Conservation (phyloP, 2,888 invertebrate genomes). For the Syritta pipiens region DNA sequence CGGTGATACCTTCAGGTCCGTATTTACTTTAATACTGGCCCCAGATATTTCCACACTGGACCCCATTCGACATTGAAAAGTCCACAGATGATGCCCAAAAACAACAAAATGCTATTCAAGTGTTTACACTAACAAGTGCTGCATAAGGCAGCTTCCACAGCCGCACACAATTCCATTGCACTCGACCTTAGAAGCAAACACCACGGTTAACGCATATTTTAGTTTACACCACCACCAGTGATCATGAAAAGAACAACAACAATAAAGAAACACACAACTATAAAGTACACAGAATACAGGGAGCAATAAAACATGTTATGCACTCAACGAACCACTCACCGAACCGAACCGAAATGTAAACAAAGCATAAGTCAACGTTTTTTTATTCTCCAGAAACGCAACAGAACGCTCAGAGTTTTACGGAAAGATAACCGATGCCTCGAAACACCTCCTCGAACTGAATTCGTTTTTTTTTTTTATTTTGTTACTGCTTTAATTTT, state of each 20-base stretch:
- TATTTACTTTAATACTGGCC: not conserved
- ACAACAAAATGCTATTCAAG: slow-evolving; percentile 23
- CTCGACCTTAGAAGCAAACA: slow-evolving; percentile 48
- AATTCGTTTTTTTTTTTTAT: slow-evolving; percentile 8
- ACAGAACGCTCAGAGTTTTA: slow-evolving; percentile 29
- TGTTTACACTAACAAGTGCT: slow-evolving; percentile 61
- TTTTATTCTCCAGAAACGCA: slow-evolving; percentile 31
- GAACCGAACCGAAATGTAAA: slow-evolving; percentile 61
- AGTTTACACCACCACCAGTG: slow-evolving; percentile 25
- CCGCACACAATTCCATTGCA: slow-evolving; percentile 30
- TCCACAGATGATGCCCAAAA: slow-evolving; percentile 17
- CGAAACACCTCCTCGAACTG: not conserved
- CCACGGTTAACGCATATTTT: slow-evolving; percentile 14
- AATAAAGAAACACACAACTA: slow-evolving; percentile 9
- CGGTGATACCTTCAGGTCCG: not conserved
- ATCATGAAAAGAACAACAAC: slow-evolving; percentile 27
- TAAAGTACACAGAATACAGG: slow-evolving; percentile 18
- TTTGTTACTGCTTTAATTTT: not conserved
- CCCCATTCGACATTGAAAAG: slow-evolving; percentile 7
- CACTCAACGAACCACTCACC: slow-evolving; percentile 61
- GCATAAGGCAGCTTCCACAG: slow-evolving; percentile 30
- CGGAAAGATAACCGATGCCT: slow-evolving; percentile 20
- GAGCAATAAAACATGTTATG: slow-evolving; percentile 53
- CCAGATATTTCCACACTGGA: not conserved
- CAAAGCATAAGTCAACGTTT: slow-evolving; percentile 52